phyloP scores from a whole-genome alignment of 2,888 invertebrate genomes.

The Cephus spinipes region DNA sequence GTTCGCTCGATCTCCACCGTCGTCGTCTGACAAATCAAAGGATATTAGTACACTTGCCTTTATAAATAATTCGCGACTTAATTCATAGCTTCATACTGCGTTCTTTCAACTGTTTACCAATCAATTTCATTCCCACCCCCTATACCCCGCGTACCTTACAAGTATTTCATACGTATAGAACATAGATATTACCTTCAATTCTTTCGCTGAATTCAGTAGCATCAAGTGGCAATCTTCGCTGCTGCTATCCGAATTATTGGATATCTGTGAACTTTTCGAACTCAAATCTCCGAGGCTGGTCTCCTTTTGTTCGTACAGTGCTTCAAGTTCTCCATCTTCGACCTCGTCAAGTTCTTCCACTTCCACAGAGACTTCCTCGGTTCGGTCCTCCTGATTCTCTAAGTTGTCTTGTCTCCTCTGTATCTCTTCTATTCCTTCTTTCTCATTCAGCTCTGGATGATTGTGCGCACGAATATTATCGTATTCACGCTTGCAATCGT shows the following conservation, averaged over 20 bases:
- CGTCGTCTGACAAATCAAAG: constrained; percentile 53
- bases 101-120: neutral
- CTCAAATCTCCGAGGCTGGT: constrained; percentile 70
- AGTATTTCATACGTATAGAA: neutral
- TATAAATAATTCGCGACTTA: neutral
- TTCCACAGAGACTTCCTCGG: constrained; percentile 48
- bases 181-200: constrained; percentile 50
- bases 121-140: neutral
- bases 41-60: neutral
- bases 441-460: neutral
- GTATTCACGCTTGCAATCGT: neutral
- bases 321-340: constrained; percentile 69
- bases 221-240: constrained; percentile 85
- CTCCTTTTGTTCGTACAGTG: constrained; percentile 68
- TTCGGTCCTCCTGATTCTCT: constrained; percentile 32
- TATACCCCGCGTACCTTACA: neutral
- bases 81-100: no score
- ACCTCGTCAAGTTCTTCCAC: constrained; percentile 70
- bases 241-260: constrained; percentile 87
- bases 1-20: constrained; percentile 88
- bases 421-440: neutral
- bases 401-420: neutral
- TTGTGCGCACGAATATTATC: neutral
- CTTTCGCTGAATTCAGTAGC: constrained; percentile 60
- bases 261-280: constrained; percentile 81